phyloP scores from a whole-genome alignment of 2,888 invertebrate species.

The Acleris emargana region DNA sequence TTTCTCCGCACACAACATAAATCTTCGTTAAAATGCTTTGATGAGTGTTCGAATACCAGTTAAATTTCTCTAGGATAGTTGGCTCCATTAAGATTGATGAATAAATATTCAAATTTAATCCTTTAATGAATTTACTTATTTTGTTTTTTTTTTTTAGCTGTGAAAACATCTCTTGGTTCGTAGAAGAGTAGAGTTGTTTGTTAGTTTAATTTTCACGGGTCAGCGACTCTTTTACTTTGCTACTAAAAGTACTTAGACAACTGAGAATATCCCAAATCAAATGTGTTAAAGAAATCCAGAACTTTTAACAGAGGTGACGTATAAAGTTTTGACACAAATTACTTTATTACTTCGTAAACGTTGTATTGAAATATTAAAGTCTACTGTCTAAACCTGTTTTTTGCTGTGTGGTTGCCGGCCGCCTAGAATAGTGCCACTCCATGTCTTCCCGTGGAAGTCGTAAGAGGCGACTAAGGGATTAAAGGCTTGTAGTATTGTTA shows the following conservation, averaged over 20 bases:
- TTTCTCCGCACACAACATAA: background rate
- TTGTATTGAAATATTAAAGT: no score
- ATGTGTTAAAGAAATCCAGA: no score
- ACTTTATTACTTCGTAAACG: slow-evolving; percentile 1
- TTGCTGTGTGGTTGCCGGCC: no score
- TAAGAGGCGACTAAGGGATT: no score
- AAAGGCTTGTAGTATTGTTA: no score
- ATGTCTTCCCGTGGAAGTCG: no score
- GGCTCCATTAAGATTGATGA: background rate
- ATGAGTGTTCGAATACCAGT: background rate
- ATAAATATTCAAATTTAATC: background rate
- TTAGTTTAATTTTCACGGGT: slow-evolving; percentile 8
- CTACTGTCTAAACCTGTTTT: no score
- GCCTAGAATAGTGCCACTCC: no score
- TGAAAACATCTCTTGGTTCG: slow-evolving; percentile 2
- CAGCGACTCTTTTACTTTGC: slow-evolving; percentile 11
- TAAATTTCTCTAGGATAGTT: background rate
- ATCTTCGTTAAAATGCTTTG: background rate
- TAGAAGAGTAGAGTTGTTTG: background rate
- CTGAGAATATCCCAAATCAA: background rate
- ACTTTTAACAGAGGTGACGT: no score
- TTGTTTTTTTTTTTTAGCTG: no score
- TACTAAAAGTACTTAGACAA: slow-evolving; percentile 3
- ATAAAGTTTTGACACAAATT: slow-evolving; percentile 3
- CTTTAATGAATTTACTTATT: background rate